Evolutionary conservation across 2,888 invertebrate species (phyloP).

Genomic region (Pyrochroa serraticornis): DNA sequence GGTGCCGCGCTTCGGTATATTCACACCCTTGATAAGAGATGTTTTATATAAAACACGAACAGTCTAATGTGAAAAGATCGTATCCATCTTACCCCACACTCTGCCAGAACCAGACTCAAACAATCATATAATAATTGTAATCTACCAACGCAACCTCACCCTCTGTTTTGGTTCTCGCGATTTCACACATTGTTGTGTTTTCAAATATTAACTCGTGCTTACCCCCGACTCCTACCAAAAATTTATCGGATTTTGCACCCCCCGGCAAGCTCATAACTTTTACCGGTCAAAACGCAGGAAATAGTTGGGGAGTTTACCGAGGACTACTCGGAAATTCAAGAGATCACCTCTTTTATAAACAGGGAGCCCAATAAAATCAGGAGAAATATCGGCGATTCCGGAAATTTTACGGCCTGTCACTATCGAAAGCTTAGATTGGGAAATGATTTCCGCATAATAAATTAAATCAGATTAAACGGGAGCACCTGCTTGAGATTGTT

Average conservation of each 20-base stretch:
- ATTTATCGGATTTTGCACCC: constrained; percentile 17
- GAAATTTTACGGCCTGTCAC: too few relatives aligned
- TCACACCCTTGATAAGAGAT: constrained; percentile 29
- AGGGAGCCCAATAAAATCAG: too few relatives aligned
- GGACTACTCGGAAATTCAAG: too few relatives aligned
- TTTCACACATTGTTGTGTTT: background rate
- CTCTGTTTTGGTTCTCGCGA: constrained; percentile 7
- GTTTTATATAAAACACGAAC: constrained; percentile 14
- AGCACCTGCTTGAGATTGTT: too few relatives aligned
- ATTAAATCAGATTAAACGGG: too few relatives aligned
- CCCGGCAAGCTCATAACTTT: background rate
- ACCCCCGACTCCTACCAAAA: constrained; percentile 4
- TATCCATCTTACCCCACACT: constrained; percentile 9
- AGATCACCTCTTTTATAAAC: too few relatives aligned
- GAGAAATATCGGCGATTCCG: too few relatives aligned
- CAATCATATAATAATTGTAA: constrained; percentile 18
- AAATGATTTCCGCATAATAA: too few relatives aligned
- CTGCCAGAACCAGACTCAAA: background rate
- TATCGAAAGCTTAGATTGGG: too few relatives aligned
- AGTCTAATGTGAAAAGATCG: constrained; percentile 22
- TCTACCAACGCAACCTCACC: constrained; percentile 4
- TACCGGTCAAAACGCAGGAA: background rate
- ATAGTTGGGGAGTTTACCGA: too few relatives aligned
- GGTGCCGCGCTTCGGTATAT: constrained; percentile 16
- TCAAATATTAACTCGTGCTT: constrained; percentile 21